Base-by-base conservation (phyloP, 2,888 invertebrate species). In the Schizaphis graminum region DNA sequence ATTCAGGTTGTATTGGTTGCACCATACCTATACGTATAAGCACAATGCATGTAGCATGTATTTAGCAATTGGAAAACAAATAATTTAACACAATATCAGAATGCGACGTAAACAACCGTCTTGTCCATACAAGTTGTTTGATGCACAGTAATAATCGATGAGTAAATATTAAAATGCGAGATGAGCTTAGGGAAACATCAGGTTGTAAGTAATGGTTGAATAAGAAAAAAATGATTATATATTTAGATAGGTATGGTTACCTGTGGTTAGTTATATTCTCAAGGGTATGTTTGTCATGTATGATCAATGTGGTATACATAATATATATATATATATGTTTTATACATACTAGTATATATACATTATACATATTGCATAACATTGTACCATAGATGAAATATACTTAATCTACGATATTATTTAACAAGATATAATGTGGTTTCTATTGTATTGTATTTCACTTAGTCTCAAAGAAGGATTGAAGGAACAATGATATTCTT, bases 1-100 rank as follows among this genome's bases (percentile, higher is more conserved):
- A 16, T 35, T 35, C 87, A 61, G 86, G 61, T 77, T 35, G n/a
- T 92, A 87, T 49, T 87, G 47, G 57, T 87, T 92, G 61, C 61
- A 61, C 35, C 61, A 77, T 77, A 85, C 35, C 35, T 47, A 77
- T 77, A 85, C 35, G 5, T 41, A 35, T 35, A 41, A 49, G n/a
- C n/a, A 26, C 11, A 41, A 28, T 41, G 47, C 24, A n/a, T 47
- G 24, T 10, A 13, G 28, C 44, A 57, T 53, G 47, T 35, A 49
- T 67, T 3, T n/a, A 57, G 8, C 10, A 87, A 86, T 86, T 92
- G 26, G 10, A 47, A 67, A 85, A 87, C 44, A 61, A 87, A 92
- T 67, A 13, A 77, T 21, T 35, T 21, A 77, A 77, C 77, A 24
- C 1, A n/a, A 90, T 13, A 21, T 61, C 13, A 47, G 35, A 86